A percentile compares a stretch with the other conserved stretches of the same genome.
Evolutionary conservation across 1,140 invertebrate genomes (phyloP).

Genomic region (Cydia pomonella): DNA sequence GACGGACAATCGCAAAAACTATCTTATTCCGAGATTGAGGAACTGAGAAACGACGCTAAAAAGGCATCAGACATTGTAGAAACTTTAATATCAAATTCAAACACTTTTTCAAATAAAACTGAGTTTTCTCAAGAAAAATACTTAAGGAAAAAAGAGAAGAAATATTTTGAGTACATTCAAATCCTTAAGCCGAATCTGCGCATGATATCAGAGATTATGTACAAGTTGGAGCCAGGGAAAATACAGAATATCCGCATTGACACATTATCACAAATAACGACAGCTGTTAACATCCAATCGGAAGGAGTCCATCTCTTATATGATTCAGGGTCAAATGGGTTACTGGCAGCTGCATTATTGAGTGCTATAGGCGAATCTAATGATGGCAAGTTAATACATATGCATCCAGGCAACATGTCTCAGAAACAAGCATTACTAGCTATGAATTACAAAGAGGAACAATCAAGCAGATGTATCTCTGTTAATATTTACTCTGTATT

Average conservation of each 20-base stretch:
- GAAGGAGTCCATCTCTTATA: conserved; percentile 91
- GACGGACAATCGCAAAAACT: conserved; percentile 93
- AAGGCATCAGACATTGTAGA: conserved; percentile 92
- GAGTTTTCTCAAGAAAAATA: conserved; percentile 97
- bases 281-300: conserved; percentile 89
- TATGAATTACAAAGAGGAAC: conserved; percentile 88
- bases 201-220: conserved; percentile 89
- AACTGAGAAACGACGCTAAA: conserved; percentile 87
- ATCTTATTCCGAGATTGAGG: conserved; percentile 90
- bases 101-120: conserved; percentile 92
- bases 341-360: conserved; percentile 91
- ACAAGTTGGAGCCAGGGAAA: conserved; percentile 87
- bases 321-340: conserved; percentile 91
- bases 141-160: conserved; percentile 95
- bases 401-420: conserved; percentile 89
- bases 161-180: conserved; percentile 91
- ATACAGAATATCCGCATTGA: conserved; percentile 91
- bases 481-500: conserved; percentile 88
- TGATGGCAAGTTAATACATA: conserved; percentile 85
- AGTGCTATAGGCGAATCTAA: conserved; percentile 85
- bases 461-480: conserved; percentile 83
- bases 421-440: conserved; percentile 89
- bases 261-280: conserved; percentile 92
- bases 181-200: conserved; percentile 88
- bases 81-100: conserved; percentile 93